Conservation (phyloP, 30 jellyfish, hydroid and myxozoan species). For the Nemopilema nomurai region DNA sequence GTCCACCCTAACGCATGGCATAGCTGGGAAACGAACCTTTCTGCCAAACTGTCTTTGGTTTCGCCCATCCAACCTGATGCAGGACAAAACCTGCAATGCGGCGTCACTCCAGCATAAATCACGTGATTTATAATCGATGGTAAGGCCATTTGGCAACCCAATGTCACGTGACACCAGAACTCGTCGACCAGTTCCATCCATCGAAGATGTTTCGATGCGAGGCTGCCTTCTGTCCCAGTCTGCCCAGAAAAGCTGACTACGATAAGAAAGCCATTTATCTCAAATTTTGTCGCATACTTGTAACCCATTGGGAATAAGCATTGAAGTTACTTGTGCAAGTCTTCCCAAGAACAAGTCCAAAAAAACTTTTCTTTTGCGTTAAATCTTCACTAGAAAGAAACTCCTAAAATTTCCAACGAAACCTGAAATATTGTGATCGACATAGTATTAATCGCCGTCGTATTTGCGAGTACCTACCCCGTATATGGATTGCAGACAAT, state of each 20-base stretch:
- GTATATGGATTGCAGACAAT: conserved; percentile 79
- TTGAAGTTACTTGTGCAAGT: too few species aligned
- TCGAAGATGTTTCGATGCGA: conserved; percentile 64
- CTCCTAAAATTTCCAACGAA: too few species aligned
- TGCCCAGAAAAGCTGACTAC: conserved; percentile 75
- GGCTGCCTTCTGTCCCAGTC: conserved; percentile 75
- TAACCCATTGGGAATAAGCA: too few species aligned
- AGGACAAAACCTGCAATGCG: conserved; percentile 39
- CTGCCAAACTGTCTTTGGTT: conserved; percentile 27
- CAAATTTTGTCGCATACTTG: too few species aligned
- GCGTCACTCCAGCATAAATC: conserved; percentile 88
- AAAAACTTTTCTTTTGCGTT: too few species aligned
- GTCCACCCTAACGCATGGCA: too few species aligned
- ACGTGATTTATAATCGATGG: conserved; percentile 60
- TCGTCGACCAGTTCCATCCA: conserved; percentile 72
- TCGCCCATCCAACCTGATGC: conserved; percentile 73
- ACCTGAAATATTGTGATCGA: too few species aligned
- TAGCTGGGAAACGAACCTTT: conserved; percentile 14
- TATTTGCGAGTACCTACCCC: conserved; percentile 69
- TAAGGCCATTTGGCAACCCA: conserved; percentile 76
- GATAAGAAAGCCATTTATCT: neutral
- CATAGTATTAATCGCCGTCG: too few species aligned
- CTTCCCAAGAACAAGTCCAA: too few species aligned
- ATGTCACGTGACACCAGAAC: conserved; percentile 51
- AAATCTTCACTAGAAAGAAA: too few species aligned